Base-by-base conservation (phyloP, 2,888 invertebrate genomes). In the Patella caerulea region DNA sequence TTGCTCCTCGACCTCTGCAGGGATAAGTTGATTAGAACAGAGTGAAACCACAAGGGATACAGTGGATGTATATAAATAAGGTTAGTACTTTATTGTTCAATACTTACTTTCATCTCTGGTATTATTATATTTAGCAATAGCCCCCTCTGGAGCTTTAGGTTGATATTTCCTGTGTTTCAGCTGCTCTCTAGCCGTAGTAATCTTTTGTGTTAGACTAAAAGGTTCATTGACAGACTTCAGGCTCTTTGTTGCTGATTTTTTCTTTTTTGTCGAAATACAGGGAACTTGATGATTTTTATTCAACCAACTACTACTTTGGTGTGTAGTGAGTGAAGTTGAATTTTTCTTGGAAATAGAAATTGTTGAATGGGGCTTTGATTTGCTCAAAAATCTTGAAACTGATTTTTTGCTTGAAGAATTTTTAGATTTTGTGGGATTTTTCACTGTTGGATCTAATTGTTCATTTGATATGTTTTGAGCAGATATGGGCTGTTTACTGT, bases 171-270 rank as follows among this genome's bases (percentile, higher is more conserved):
- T 65, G 14, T 14, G 65, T 14, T 65, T 65, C 65, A 65, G 19
- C 24, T 65, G 65, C 24, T 65, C 11, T 65, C 24, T 65, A 3
- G 65, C 65, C 1, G 14, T 65, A 24, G 19, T 24, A 24, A 65
- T 65, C 14, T 65, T 65, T 14, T 65, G 65, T 65, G 65, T 65
- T 12, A 65, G 24, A 65, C 65, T 65, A 65, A 65, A 65, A 24
- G 65, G 24, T 24, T 65, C 65, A 65, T 65, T 24, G 7, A 45
- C 45, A 9, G 45, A 45, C 45, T 45, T 45, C 45, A 45, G 45
- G 1, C 24, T 24, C 9, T 19, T 19, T 19, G n/a, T 65, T 65
- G 19, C 14, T 3, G 11, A 24, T 15, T 14, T 65, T 19, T 65
- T 9, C 24, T 65, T 65, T 24, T 65, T 65, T 45, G 7, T 45